A percentile compares a stretch with the other conserved stretches of the same genome.
Evolutionary conservation across 2,888 invertebrate genomes (phyloP).

Genomic region (Chorisops tibialis): DNA sequence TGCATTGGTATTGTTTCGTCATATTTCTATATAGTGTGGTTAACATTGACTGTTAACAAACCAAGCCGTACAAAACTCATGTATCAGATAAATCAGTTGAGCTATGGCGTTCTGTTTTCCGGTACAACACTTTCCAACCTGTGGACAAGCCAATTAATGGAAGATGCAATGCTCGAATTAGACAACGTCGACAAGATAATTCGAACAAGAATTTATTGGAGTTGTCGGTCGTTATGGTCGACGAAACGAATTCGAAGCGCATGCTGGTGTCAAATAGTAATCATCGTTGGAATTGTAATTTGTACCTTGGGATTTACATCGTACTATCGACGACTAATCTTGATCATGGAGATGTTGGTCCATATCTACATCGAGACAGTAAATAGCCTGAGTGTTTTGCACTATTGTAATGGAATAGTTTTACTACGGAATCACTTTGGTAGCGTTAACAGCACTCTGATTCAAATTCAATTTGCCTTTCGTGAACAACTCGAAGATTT

Average conservation of each 20-base stretch:
- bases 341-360: not conserved
- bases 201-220: not conserved
- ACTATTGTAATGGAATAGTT: slow-evolving; percentile 16
- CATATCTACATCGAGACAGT: slow-evolving; percentile 9
- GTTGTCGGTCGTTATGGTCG: not conserved
- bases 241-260: not conserved
- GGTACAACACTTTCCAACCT: slow-evolving; percentile 10
- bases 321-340: not conserved
- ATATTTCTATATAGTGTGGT: not conserved
- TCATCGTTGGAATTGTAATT: not conserved
- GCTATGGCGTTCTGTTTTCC: slow-evolving; percentile 6
- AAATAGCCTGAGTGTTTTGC: slow-evolving; percentile 7
- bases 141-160: not conserved
- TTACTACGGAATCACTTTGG: slow-evolving; percentile 4
- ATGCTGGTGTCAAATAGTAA: not conserved
- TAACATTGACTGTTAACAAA: not conserved
- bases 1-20: not conserved
- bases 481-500: not conserved
- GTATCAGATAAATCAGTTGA: slow-evolving; percentile 12
- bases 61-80: not conserved
- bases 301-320: not conserved
- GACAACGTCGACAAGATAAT: too few species aligned
- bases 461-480: not conserved
- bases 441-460: not conserved
- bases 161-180: not conserved